Base-by-base conservation (phyloP, 2,888 invertebrate genomes). In the Lomographa bimaculata region DNA sequence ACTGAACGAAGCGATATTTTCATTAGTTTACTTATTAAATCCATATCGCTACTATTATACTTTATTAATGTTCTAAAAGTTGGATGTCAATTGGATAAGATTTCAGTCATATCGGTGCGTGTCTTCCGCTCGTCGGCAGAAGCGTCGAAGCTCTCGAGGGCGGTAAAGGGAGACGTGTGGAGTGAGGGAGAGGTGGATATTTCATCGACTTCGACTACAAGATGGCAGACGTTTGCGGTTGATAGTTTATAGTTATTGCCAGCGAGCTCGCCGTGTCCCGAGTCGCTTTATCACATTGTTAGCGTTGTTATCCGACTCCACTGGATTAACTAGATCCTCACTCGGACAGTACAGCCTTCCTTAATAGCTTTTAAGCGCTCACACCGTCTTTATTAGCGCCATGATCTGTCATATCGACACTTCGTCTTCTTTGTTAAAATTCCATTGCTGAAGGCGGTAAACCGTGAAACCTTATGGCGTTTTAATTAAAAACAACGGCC, bases 231-330 rank as follows among this genome's bases (percentile, higher is more conserved):
- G 76, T 84, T 87, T 83, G 87, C 76, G 87, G 87, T 80, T 84
- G 86, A 86, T 87, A 87, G 87, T 89, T 87, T 87, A 87, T 89
- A 85, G 87, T 87, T 87, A 89, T 87, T 87, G 82, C 82, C 77
- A 84, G 82, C 67, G 77, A 78, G 79, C 73, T 79, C 78, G 80
- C 79, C 78, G 82, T 79, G 82, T 77, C 78, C 78, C 71, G 70
- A 62, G 73, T 72, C 78, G 81, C 75, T 86, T 83, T 85, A 86
- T 86, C 87, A 84, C 87, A 79, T 86, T 85, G 87, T 87, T 86
- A 86, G 79, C 79, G 79, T 72, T 82, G 83, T 84, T 82, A 80
- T 80, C 82, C 81, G 72, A 73, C 78, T 82, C 75, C 77, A 72
- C 70, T 66, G 79, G 85, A 87, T 86, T 84, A 84, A 79, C 74